Evolutionary conservation across 2,888 invertebrate species (phyloP).

Genomic region (Lasioglossum vierecki): DNA sequence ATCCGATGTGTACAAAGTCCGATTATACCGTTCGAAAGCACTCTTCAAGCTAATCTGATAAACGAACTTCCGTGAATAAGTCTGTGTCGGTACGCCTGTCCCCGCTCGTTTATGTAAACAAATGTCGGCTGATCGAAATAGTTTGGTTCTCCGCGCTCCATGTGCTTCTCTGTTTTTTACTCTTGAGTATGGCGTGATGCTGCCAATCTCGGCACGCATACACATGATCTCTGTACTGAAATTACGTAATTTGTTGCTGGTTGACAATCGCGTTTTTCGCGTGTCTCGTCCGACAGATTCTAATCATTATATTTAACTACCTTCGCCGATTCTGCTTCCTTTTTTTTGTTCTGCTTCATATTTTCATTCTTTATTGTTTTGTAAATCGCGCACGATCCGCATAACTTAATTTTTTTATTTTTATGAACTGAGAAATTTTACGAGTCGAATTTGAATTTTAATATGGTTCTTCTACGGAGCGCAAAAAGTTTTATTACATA

Average conservation of each 20-base stretch:
- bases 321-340: background rate
- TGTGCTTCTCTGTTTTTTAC: background rate
- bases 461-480: too few species aligned
- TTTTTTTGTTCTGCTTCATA: background rate
- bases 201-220: background rate
- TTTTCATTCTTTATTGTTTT: background rate
- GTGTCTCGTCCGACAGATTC: background rate
- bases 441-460: too few species aligned
- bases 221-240: background rate
- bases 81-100: background rate
- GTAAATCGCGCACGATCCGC: too few species aligned
- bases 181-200: background rate
- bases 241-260: background rate
- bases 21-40: background rate
- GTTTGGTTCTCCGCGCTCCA: background rate
- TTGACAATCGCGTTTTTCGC: background rate
- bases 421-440: too few species aligned
- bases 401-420: too few species aligned
- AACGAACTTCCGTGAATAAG: background rate
- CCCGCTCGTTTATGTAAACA: background rate
- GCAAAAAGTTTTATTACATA: too few species aligned
- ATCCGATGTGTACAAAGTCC: conserved; percentile 20
- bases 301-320: background rate
- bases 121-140: background rate
- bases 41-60: background rate